Percentiles rank a stretch among this genome's conserved stretches.
phyloP scores from a whole-genome alignment of 2,888 invertebrate species.

The Eudasyphora cyanicolor region DNA sequence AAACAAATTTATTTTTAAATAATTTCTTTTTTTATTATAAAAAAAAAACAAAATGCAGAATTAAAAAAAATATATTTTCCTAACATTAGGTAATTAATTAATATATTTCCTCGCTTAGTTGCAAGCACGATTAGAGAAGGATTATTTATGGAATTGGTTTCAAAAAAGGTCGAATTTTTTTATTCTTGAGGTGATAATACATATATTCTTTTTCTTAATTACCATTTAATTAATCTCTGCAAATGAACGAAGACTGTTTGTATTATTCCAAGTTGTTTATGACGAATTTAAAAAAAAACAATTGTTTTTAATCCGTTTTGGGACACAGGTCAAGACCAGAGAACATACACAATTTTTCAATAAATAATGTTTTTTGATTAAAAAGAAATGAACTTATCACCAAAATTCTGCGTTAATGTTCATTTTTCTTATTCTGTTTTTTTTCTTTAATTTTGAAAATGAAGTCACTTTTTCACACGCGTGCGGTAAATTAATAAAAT shows the following conservation, averaged over 20 bases:
- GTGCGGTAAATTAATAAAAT: slow-evolving; percentile 29
- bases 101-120: too few species aligned
- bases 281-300: neutral
- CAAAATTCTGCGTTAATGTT: slow-evolving; percentile 6
- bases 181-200: too few species aligned
- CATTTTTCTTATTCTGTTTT: slow-evolving; percentile 1
- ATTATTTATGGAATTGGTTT: too few species aligned
- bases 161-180: too few species aligned
- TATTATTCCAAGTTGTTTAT: neutral
- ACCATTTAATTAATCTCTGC: slow-evolving; percentile 16
- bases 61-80: too few species aligned
- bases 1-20: too few species aligned
- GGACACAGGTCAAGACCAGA: neutral
- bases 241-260: neutral
- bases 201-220: too few species aligned
- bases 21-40: too few species aligned
- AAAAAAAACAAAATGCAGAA: too few species aligned
- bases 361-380: neutral
- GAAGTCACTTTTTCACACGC: slow-evolving; percentile 2
- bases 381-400: neutral
- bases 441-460: neutral
- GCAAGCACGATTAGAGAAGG: too few species aligned
- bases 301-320: slow-evolving; percentile 13
- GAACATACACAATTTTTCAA: neutral
- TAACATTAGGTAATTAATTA: too few species aligned